A percentile compares a stretch with the other conserved stretches of the same genome.
Conservation (phyloP, 2,888 invertebrate species). For the Harmothoe impar region DNA sequence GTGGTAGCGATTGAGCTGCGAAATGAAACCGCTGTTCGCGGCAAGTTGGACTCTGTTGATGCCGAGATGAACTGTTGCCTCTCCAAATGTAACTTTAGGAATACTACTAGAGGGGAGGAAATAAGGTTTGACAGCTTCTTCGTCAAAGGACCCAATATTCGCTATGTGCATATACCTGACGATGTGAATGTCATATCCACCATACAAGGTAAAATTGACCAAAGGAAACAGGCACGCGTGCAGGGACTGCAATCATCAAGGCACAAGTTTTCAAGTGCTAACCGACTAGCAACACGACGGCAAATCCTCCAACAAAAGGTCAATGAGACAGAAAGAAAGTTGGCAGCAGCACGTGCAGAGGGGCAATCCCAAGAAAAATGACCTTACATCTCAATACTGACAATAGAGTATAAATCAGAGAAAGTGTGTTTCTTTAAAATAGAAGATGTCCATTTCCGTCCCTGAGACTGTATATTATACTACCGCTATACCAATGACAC, state of each 20-base stretch:
- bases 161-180: constrained; percentile 81
- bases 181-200: constrained; percentile 76
- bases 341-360: background rate
- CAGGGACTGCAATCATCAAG: background rate
- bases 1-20: constrained; percentile 77
- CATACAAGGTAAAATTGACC: constrained; percentile 67
- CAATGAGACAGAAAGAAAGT: background rate
- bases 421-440: no score
- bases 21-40: constrained; percentile 75
- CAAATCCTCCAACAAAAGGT: background rate
- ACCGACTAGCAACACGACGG: background rate
- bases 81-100: constrained; percentile 73
- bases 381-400: no score
- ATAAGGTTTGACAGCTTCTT: constrained; percentile 71
- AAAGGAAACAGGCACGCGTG: background rate
- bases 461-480: no score
- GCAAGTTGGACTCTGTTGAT: constrained; percentile 75
- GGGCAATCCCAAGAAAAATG: no score
- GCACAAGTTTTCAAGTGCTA: background rate
- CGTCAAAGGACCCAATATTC: constrained; percentile 77
- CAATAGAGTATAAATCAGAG: no score
- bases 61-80: constrained; percentile 76
- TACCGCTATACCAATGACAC: no score
- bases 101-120: constrained; percentile 27
- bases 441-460: no score